A percentile compares a stretch with the other conserved stretches of the same genome.
Evolutionary conservation across 2,888 invertebrate genomes (phyloP).

Genomic region (Colostygia pectinataria): DNA sequence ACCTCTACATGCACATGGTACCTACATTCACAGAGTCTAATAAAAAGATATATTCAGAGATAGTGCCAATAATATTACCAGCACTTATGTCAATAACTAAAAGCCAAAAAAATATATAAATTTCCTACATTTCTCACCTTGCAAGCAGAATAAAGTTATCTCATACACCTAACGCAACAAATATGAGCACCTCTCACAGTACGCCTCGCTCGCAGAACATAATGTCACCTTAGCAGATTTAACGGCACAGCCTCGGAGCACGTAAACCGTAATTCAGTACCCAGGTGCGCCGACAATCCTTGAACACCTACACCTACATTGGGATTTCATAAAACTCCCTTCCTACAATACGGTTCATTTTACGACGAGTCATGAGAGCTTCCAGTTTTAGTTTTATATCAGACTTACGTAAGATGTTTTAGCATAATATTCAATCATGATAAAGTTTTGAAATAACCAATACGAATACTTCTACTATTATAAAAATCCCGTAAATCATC

Average conservation of each 20-base stretch:
- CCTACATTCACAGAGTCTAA: no score
- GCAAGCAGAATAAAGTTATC: no score
- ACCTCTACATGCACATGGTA: no score
- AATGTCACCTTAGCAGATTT: conserved; percentile 39
- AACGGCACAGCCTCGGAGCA: conserved; percentile 50
- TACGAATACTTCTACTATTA: no score
- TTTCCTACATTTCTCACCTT: no score
- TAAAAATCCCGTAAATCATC: no score
- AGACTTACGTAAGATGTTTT: neutral
- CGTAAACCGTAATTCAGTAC: conserved; percentile 67
- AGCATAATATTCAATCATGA: no score
- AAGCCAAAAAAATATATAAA: no score
- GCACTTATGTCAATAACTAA: no score
- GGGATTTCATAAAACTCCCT: conserved; percentile 72
- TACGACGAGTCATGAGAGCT: conserved; percentile 17
- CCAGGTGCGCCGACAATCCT: conserved; percentile 69
- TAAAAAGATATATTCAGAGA: no score
- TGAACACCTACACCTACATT: conserved; percentile 52
- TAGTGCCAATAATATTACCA: no score
- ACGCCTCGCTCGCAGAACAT: conserved; percentile 14
- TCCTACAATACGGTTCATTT: conserved; percentile 29
- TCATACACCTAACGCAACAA: neutral
- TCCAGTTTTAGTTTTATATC: conserved; percentile 3
- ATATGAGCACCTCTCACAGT: conserved; percentile 10
- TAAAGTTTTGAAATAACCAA: no score